Conservation (phyloP, 1,140 invertebrate species). For the Choristoneura fumiferana region DNA sequence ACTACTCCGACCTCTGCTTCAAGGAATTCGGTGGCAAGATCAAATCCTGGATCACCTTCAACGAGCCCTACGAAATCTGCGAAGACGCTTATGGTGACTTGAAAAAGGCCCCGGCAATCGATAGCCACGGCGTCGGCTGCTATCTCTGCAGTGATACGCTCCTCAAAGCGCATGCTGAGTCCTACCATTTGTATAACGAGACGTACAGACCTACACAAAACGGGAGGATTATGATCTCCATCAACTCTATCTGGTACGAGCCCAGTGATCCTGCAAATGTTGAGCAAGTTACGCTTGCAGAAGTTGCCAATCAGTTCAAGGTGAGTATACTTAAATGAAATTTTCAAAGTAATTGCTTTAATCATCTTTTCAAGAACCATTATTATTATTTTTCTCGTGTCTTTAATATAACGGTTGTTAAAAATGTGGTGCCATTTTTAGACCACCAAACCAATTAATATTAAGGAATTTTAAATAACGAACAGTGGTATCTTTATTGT, state of each 20-base stretch:
- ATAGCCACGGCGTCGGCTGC: slow-evolving; percentile 75
- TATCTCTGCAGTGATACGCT: slow-evolving; percentile 80
- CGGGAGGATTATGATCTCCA: slow-evolving; percentile 75
- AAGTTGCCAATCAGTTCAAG: slow-evolving; percentile 76
- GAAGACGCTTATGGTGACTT: slow-evolving; percentile 79
- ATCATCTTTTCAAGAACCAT: too few relatives aligned
- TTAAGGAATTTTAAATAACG: too few relatives aligned
- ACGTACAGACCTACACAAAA: slow-evolving; percentile 70
- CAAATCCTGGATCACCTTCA: slow-evolving; percentile 80
- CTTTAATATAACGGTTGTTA: too few relatives aligned
- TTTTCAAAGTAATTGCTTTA: too few relatives aligned
- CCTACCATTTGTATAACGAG: slow-evolving; percentile 79
- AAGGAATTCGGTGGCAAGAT: slow-evolving; percentile 77
- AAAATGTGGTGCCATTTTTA: too few relatives aligned
- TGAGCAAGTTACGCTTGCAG: slow-evolving; percentile 66
- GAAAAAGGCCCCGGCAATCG: slow-evolving; percentile 70
- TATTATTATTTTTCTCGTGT: too few relatives aligned
- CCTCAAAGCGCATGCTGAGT: slow-evolving; percentile 79
- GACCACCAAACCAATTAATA: too few relatives aligned
- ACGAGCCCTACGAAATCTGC: slow-evolving; percentile 79
- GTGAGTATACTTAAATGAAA: too few relatives aligned
- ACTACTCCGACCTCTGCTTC: slow-evolving; percentile 78
- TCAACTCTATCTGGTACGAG: slow-evolving; percentile 76
- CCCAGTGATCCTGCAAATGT: slow-evolving; percentile 62
- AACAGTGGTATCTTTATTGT: too few relatives aligned